Evolutionary conservation across 1,140 invertebrate genomes (phyloP).

Genomic region (Neocloeon triangulifer): DNA sequence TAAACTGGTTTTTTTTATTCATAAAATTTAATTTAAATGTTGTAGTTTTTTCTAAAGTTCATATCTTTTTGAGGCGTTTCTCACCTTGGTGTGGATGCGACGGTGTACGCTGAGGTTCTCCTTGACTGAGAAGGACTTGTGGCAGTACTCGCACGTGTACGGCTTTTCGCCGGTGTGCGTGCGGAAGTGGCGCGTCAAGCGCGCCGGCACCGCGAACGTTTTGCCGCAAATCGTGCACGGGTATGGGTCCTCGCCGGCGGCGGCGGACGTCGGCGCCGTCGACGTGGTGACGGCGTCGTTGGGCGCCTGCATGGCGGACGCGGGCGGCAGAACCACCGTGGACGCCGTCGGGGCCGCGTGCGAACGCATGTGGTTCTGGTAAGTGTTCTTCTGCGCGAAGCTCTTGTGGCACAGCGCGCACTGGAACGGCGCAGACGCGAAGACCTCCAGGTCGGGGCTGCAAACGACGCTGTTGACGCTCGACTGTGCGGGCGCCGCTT

Average conservation of each 20-base stretch:
- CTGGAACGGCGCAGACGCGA: slow-evolving; percentile 15
- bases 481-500: background rate
- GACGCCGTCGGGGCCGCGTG: slow-evolving; percentile 26
- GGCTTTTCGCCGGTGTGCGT: slow-evolving; percentile 72
- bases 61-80: too few species aligned
- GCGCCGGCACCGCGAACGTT: slow-evolving; percentile 74
- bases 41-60: too few species aligned
- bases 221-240: slow-evolving; percentile 79
- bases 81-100: slow-evolving; percentile 78
- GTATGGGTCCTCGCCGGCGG: slow-evolving; percentile 40
- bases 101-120: slow-evolving; percentile 78
- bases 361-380: slow-evolving; percentile 29
- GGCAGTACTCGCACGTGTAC: slow-evolving; percentile 79
- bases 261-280: background rate
- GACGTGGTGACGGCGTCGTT: slow-evolving; percentile 3
- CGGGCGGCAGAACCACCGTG: slow-evolving; percentile 9
- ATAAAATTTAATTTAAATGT: too few species aligned
- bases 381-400: slow-evolving; percentile 30
- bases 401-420: slow-evolving; percentile 32
- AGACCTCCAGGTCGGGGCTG: slow-evolving; percentile 14
- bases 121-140: slow-evolving; percentile 77
- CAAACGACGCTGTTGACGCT: slow-evolving; percentile 14
- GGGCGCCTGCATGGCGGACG: slow-evolving; percentile 4
- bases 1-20: too few species aligned
- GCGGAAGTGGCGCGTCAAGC: slow-evolving; percentile 72